phyloP scores from a whole-genome alignment of 2,888 invertebrate genomes.

The Eupithecia subfuscata region DNA sequence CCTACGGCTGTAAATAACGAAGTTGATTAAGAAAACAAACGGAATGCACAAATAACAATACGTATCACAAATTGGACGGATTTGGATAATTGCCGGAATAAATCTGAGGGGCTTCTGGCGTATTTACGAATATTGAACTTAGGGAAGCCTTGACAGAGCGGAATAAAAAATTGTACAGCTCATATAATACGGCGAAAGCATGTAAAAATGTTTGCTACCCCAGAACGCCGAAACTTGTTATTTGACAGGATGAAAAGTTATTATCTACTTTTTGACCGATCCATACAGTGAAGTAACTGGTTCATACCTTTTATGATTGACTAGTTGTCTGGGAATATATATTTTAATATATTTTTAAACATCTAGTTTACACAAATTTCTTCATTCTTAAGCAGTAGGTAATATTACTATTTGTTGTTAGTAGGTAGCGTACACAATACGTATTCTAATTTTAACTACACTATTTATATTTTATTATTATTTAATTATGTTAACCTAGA shows the following conservation, averaged over 20 bases:
- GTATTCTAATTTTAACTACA: too few species aligned
- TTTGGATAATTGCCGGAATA: constrained; percentile 44
- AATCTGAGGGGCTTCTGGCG: constrained; percentile 27
- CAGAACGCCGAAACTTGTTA: not conserved
- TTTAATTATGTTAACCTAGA: too few species aligned
- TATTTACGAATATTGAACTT: constrained; percentile 4
- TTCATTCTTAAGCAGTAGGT: too few species aligned
- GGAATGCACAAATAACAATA: constrained; percentile 61
- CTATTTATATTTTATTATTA: too few species aligned
- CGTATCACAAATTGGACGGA: constrained; percentile 45
- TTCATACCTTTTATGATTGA: too few species aligned
- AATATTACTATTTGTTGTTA: too few species aligned
- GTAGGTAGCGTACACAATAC: too few species aligned
- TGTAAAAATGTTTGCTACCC: not conserved
- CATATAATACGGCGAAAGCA: not conserved
- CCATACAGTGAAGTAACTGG: too few species aligned
- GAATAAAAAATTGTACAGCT: not conserved
- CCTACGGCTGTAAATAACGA: constrained; percentile 53
- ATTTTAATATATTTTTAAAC: too few species aligned
- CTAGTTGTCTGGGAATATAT: too few species aligned
- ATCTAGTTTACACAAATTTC: too few species aligned
- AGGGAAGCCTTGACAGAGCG: not conserved
- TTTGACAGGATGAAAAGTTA: not conserved
- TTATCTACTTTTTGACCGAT: not conserved
- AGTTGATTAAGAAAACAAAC: constrained; percentile 60